Percentiles rank a stretch among this genome's conserved stretches.
phyloP scores from a whole-genome alignment of 1,140 invertebrate species.

The Drosophila ironensis region DNA sequence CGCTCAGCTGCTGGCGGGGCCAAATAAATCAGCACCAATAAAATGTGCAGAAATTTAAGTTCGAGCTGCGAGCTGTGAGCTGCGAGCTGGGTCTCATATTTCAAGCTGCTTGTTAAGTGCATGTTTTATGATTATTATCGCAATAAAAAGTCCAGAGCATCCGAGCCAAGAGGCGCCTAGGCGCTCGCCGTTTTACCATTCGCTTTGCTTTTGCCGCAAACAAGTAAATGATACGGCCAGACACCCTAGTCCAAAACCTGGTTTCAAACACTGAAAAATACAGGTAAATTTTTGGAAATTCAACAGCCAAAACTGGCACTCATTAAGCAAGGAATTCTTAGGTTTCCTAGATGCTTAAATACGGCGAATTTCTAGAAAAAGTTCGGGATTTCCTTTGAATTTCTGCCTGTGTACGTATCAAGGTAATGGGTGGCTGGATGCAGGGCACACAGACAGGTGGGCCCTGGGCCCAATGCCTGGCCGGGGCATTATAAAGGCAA shows the following conservation, averaged over 20 bases:
- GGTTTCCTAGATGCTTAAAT: too few species aligned
- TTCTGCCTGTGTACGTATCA: not conserved
- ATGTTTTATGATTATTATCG: slow-evolving; percentile 81
- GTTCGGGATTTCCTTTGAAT: not conserved
- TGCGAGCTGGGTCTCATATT: slow-evolving; percentile 63
- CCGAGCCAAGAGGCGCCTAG: slow-evolving; percentile 39
- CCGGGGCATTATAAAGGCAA: slow-evolving; percentile 75
- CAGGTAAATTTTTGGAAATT: not conserved
- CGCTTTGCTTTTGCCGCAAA: slow-evolving; percentile 48
- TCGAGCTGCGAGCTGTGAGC: slow-evolving; percentile 40
- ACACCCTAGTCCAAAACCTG: slow-evolving; percentile 15
- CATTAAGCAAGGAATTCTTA: too few species aligned
- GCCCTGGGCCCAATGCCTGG: slow-evolving; percentile 23
- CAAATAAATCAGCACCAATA: slow-evolving; percentile 69
- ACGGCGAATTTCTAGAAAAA: too few species aligned
- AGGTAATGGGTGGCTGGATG: slow-evolving; percentile 1
- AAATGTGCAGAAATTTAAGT: slow-evolving; percentile 75
- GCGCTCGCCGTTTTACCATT: slow-evolving; percentile 3
- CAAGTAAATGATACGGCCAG: slow-evolving; percentile 70
- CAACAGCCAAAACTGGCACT: too few species aligned
- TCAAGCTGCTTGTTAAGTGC: slow-evolving; percentile 80
- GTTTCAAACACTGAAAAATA: not conserved
- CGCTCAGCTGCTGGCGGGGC: not conserved
- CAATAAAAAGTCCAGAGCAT: slow-evolving; percentile 64
- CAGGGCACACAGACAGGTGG: slow-evolving; percentile 37